These are phyloP conservation scores for Trogon surrucura DNA, from an alignment of 2,113 vertebrate genomes.

Conservation along the genomic window DNA sequence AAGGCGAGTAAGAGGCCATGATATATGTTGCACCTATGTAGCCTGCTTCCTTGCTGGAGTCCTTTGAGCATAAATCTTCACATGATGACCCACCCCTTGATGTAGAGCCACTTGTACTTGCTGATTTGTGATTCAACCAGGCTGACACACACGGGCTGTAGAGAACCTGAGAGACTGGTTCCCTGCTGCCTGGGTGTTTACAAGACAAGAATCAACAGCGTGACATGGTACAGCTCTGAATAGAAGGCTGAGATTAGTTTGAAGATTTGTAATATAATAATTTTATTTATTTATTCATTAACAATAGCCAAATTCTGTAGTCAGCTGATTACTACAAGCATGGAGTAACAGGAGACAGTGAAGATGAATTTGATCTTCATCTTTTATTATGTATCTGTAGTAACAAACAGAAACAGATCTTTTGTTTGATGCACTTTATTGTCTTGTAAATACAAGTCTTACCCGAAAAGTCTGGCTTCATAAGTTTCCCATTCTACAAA, in stretches of 20 bases:
- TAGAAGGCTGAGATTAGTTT: not conserved
- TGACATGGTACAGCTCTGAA: not conserved
- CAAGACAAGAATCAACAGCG: not conserved
- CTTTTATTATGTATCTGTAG: not conserved
- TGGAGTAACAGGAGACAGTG: not conserved
- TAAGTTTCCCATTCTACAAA: not conserved
- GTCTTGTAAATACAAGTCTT: not conserved
- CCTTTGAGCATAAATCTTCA: not conserved
- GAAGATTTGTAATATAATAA: not conserved
- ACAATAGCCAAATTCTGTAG: not conserved
- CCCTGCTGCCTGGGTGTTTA: not conserved
- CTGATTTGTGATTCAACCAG: not conserved
- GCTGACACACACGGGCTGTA: accelerated
- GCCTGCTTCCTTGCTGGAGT: not conserved
- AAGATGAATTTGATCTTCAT: not conserved
- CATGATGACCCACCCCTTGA: not conserved
- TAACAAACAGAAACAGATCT: not conserved
- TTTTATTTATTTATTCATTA: not conserved
- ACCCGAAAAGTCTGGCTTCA: not conserved
- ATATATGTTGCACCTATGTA: not conserved
- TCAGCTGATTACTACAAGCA: not conserved
- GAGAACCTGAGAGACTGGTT: not conserved
- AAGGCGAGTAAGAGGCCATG: not conserved
- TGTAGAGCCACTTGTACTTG: not conserved
- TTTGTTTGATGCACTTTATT: not conserved